These are phyloP conservation scores for Trachurus trachurus DNA, from an alignment of 2,797 vertebrate genomes.

Conservation along the genomic window DNA sequence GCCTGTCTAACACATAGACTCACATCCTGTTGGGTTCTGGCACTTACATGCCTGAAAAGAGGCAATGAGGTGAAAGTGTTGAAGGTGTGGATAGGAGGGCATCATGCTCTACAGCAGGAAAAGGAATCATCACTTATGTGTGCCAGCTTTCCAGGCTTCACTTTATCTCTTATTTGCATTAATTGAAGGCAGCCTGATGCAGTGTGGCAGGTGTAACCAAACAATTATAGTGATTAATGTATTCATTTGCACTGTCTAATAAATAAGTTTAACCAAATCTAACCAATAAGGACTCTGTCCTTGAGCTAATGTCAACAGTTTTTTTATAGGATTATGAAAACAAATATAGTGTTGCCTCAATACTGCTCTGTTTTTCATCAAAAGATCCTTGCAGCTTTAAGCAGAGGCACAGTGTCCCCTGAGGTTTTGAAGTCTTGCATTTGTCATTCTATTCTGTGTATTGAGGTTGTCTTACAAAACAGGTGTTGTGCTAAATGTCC, in stretches of 20 bases:
- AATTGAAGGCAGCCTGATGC: background rate
- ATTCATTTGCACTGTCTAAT: background rate
- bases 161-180: background rate
- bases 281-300: background rate
- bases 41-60: conserved; percentile 9
- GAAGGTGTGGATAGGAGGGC: background rate
- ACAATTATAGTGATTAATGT: background rate
- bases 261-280: background rate
- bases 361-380: background rate
- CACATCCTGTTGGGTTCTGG: background rate
- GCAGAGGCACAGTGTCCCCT: conserved; percentile 9
- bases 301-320: conserved; percentile 1
- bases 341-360: background rate
- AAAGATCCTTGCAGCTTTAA: background rate
- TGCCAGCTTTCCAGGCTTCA: background rate
- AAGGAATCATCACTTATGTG: background rate
- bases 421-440: conserved; percentile 1
- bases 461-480: background rate
- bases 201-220: background rate
- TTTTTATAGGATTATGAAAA: background rate
- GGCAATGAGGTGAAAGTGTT: conserved; percentile 5
- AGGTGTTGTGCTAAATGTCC: conserved; percentile 23
- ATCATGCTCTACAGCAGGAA: background rate
- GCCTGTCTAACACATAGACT: background rate
- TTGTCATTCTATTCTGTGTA: conserved; percentile 5